phyloP scores from a whole-genome alignment of 2,797 vertebrate species.

The Okamejei kenojei region DNA sequence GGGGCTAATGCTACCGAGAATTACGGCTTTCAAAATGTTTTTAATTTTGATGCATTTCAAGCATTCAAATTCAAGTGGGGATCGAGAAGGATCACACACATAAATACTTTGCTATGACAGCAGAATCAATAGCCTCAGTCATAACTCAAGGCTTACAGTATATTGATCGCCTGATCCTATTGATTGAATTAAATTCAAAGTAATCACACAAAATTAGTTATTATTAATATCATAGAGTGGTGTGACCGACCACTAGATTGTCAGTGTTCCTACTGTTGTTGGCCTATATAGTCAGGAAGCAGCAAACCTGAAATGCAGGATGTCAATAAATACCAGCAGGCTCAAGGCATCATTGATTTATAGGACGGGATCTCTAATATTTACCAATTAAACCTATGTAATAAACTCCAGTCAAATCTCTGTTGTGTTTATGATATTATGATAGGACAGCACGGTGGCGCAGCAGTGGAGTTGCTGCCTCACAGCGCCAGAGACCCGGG shows the following conservation, averaged over 20 bases:
- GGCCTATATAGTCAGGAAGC: background rate
- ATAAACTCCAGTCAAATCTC: background rate
- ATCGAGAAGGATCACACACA: background rate
- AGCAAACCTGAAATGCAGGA: background rate
- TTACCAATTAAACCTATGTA: background rate
- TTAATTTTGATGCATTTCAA: background rate
- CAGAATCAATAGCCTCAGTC: background rate
- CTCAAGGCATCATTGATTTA: background rate
- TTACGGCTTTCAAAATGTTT: background rate
- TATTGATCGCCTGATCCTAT: background rate
- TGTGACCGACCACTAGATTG: background rate
- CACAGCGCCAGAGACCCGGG: too few species aligned
- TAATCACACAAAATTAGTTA: background rate
- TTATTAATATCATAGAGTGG: background rate
- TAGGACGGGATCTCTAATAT: background rate
- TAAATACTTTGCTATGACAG: background rate
- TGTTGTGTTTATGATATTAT: conserved; percentile 5
- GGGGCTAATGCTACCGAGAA: background rate
- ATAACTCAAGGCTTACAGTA: background rate
- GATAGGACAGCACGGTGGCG: too few species aligned
- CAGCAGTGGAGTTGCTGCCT: too few species aligned
- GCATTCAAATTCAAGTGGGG: background rate
- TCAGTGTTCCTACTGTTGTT: background rate
- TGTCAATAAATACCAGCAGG: conserved; percentile 13
- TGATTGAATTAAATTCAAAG: background rate